These are phyloP conservation scores for Antennarius maculatus DNA, from an alignment of 2,797 vertebrate genomes.

Conservation along the genomic window DNA sequence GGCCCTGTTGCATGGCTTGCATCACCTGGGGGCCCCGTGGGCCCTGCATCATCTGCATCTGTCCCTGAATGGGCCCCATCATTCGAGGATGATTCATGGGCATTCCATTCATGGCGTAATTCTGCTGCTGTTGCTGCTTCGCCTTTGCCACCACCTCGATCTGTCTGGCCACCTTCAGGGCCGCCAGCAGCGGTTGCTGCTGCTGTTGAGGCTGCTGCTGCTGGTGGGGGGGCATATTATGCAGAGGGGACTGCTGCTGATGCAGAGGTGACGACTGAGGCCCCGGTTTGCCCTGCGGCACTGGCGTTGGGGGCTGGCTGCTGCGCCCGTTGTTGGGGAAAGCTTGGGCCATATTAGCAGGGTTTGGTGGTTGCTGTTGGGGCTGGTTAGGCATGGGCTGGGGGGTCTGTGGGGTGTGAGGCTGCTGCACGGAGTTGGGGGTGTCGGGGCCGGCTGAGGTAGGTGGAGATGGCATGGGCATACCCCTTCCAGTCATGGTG, in stretches of 20 bases:
- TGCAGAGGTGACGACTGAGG: conserved; percentile 85
- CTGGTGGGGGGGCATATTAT: conserved; percentile 81
- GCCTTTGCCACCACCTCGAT: conserved; percentile 91
- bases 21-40: conserved; percentile 89
- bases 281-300: conserved; percentile 89
- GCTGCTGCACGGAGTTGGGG: conserved; percentile 90
- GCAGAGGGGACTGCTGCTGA: conserved; percentile 88
- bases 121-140: conserved; percentile 82
- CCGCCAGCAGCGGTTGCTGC: conserved; percentile 78
- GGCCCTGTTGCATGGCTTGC: conserved; percentile 85
- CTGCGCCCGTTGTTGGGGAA: conserved; percentile 87
- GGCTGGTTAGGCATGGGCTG: conserved; percentile 87
- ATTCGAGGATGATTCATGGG: conserved; percentile 88
- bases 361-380: conserved; percentile 82
- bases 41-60: conserved; percentile 88
- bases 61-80: conserved; percentile 86
- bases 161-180: conserved; percentile 90
- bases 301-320: conserved; percentile 88
- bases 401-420: conserved; percentile 91
- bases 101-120: conserved; percentile 90
- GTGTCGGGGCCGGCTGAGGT: conserved; percentile 93
- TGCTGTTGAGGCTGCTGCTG: conserved; percentile 80
- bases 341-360: conserved; percentile 85
- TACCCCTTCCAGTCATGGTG: conserved; percentile 95
- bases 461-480: conserved; percentile 96